These are phyloP conservation scores for Triplophysa rosa DNA, from an alignment of 2,113 vertebrate species.

Conservation along the genomic window DNA sequence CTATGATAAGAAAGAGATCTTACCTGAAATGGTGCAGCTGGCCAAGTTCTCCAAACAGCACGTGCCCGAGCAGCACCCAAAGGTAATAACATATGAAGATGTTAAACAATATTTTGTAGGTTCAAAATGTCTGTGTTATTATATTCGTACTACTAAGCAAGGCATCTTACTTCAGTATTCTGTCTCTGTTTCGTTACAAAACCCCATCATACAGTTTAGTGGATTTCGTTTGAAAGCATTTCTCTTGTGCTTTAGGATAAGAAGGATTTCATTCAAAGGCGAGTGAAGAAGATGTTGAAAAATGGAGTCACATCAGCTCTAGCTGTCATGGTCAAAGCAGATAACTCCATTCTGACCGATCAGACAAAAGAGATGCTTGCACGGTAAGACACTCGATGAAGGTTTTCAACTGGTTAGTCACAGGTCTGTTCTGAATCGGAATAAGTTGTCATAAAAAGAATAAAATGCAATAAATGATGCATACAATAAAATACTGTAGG, in stretches of 20 bases:
- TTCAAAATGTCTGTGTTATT: not conserved
- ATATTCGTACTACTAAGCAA: too few species aligned
- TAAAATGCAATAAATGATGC: too few species aligned
- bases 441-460: too few species aligned
- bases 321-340: constrained; percentile 91
- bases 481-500: too few species aligned
- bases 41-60: constrained; percentile 98
- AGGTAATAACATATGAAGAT: constrained; percentile 71
- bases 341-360: constrained; percentile 87
- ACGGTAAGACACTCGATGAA: constrained; percentile 72
- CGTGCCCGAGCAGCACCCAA: constrained; percentile 94
- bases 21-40: constrained; percentile 94
- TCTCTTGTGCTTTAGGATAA: constrained; percentile 81
- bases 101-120: not conserved
- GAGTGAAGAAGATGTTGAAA: constrained; percentile 88
- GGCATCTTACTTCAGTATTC: too few species aligned
- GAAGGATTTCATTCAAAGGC: constrained; percentile 88
- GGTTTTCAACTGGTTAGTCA: not conserved
- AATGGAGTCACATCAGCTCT: constrained; percentile 85
- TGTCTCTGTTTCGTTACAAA: not conserved
- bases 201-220: not conserved
- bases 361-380: constrained; percentile 92
- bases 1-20: constrained; percentile 93
- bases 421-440: too few species aligned
- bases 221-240: not conserved